phyloP scores from a whole-genome alignment of 2,797 vertebrate species.

The Parauchenoglanis punctatus region DNA sequence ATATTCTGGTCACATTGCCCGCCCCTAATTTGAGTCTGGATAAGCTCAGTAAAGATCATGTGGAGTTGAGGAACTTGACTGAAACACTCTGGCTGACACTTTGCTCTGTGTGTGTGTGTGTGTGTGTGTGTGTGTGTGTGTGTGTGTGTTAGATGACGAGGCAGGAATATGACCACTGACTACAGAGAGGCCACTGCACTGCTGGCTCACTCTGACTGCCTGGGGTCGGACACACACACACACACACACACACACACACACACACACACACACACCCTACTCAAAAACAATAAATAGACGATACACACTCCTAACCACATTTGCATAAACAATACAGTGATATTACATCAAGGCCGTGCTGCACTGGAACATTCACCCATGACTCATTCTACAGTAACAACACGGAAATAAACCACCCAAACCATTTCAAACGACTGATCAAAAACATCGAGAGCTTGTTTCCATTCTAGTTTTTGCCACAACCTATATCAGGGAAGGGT shows the following conservation, averaged over 20 bases:
- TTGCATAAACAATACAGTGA: slow-evolving; percentile 22
- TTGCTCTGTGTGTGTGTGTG: slow-evolving; percentile 58
- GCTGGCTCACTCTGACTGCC: slow-evolving; percentile 59
- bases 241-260: slow-evolving; percentile 9
- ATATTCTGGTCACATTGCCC: not conserved
- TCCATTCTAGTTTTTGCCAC: slow-evolving; percentile 63
- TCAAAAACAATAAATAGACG: slow-evolving; percentile 35
- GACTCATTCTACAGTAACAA: slow-evolving; percentile 49
- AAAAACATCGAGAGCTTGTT: slow-evolving; percentile 54
- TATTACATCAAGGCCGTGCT: slow-evolving; percentile 6
- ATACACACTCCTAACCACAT: slow-evolving; percentile 15
- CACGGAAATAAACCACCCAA: slow-evolving; percentile 42
- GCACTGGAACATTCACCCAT: slow-evolving; percentile 34
- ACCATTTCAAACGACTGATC: slow-evolving; percentile 46
- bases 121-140: slow-evolving; percentile 58
- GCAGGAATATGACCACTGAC: slow-evolving; percentile 70
- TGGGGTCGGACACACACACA: slow-evolving; percentile 34
- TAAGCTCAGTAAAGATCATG: slow-evolving; percentile 43
- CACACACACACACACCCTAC: not conserved
- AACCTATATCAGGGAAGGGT: slow-evolving; percentile 59
- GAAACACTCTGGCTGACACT: slow-evolving; percentile 57
- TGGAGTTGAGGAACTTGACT: slow-evolving; percentile 35
- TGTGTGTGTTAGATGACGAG: slow-evolving; percentile 69
- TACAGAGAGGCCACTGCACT: slow-evolving; percentile 65
- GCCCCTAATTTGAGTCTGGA: slow-evolving; percentile 8